These are phyloP conservation scores for Norana najaformis DNA, from an alignment of 2,888 invertebrate genomes.

Conservation along the genomic window DNA sequence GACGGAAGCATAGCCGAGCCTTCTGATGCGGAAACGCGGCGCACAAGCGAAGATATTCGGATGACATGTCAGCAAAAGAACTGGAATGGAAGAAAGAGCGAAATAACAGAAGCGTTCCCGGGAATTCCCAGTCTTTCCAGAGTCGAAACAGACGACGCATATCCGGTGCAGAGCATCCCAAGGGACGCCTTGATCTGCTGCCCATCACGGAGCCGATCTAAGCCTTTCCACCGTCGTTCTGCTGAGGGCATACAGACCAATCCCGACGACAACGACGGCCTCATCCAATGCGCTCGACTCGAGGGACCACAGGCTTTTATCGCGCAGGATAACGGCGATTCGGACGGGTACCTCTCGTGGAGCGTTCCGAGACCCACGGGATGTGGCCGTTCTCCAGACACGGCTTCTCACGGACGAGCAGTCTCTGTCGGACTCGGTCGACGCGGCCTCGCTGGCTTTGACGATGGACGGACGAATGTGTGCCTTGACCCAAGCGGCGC, in stretches of 20 bases:
- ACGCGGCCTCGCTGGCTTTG: background rate
- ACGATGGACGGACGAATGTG: background rate
- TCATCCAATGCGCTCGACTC: background rate
- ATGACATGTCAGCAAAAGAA: background rate
- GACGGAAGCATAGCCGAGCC: background rate
- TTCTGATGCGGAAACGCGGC: background rate
- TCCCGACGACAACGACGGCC: background rate
- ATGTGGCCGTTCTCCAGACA: background rate
- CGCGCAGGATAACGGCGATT: background rate
- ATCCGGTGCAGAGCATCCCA: background rate
- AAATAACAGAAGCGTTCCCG: background rate
- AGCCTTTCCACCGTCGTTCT: background rate
- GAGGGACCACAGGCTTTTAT: background rate
- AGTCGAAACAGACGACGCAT: background rate
- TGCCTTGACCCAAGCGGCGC: background rate
- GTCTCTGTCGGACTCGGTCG: background rate
- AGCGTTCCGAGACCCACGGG: background rate
- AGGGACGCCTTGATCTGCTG: background rate
- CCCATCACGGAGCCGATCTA: background rate
- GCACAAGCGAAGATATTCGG: background rate
- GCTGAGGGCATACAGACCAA: background rate
- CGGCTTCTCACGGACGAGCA: background rate
- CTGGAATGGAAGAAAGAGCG: background rate
- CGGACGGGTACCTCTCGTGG: slow-evolving; percentile 1
- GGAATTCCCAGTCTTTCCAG: background rate